Base-by-base conservation (phyloP, 2,113 vertebrate species). In the Tyto alba region DNA sequence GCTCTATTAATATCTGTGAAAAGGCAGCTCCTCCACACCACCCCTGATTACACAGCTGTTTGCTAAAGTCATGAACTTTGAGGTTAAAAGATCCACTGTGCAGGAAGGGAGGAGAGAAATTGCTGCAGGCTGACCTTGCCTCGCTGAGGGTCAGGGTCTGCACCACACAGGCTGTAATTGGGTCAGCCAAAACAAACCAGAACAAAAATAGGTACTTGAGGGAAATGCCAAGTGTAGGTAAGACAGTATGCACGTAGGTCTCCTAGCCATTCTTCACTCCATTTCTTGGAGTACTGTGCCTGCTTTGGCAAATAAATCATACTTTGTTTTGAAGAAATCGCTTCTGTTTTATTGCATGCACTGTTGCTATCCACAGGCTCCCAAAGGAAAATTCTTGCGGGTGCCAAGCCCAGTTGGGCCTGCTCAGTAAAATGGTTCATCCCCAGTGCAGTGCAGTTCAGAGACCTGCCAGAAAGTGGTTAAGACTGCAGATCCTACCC, bases 1-100 rank as follows among this genome's bases (percentile, higher is more conserved):
- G 74, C 74, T 87, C 77, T 91, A 57, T 73, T 88, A 94, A 66
- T 95, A 89, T 82, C 90, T 92, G 95, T 91, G 84, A 92, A 95
- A 76, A 95, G 77, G 53, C 81, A 95, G 16, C 89, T 95, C 84
- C 80, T 89, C 86, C 80, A 66, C 60, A 91, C 80, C 50, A 69
- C 62, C 74, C 64, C 53, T 71, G 79, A 72, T 95, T 93, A 85
- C 86, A 89, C 92, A 93, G 88, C 87, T 96, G 80, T 88, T 96
- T 92, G 77, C 62, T 85, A 7, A 92, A 94, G 95, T 91, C 89
- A 55, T 75, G 81, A 94, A 95, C 91, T 87, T 82, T 69, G 91
- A 73, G 74, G 89, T 91, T 95, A 68, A 92, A 96, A 91, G 89
- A 96, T 85, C 73, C 16, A 5, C 66, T 60, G 6, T 59, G 72